A percentile compares a stretch with the other conserved stretches of the same genome.
These are phyloP conservation scores for Ochotona curzoniae DNA, from an alignment of 2,113 vertebrate species.

Conservation along the genomic window DNA sequence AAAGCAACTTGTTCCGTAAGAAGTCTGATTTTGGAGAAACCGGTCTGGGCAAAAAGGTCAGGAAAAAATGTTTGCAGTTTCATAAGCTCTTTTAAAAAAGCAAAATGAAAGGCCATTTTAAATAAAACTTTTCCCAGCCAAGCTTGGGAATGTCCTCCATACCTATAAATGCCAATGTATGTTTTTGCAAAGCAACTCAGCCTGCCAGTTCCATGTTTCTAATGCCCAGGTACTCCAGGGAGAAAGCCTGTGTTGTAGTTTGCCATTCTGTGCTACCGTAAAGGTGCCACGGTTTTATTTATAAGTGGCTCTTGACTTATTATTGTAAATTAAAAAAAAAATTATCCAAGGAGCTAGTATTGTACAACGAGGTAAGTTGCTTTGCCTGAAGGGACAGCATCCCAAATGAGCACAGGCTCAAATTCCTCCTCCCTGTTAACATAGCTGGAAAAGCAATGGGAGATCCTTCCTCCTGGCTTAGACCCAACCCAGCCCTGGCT, in stretches of 20 bases:
- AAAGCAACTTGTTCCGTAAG: background rate
- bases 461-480: too few species aligned
- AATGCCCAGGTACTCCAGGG: background rate
- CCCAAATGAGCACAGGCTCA: too few species aligned
- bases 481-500: too few species aligned
- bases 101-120: background rate
- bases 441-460: too few species aligned
- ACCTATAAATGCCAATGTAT: background rate
- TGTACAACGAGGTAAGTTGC: too few species aligned
- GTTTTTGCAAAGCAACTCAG: background rate
- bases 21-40: background rate
- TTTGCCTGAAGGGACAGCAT: too few species aligned
- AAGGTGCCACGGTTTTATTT: background rate
- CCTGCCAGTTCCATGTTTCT: background rate
- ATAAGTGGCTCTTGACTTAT: rapidly evolving
- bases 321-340: background rate
- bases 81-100: background rate
- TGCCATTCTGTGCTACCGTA: background rate
- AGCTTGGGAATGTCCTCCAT: background rate
- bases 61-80: background rate
- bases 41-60: background rate
- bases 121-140: background rate
- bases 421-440: too few species aligned
- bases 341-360: background rate
- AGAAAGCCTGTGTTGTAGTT: background rate